These are phyloP conservation scores for Australoheros scitulus DNA, from an alignment of 2,113 vertebrate genomes.

Conservation along the genomic window DNA sequence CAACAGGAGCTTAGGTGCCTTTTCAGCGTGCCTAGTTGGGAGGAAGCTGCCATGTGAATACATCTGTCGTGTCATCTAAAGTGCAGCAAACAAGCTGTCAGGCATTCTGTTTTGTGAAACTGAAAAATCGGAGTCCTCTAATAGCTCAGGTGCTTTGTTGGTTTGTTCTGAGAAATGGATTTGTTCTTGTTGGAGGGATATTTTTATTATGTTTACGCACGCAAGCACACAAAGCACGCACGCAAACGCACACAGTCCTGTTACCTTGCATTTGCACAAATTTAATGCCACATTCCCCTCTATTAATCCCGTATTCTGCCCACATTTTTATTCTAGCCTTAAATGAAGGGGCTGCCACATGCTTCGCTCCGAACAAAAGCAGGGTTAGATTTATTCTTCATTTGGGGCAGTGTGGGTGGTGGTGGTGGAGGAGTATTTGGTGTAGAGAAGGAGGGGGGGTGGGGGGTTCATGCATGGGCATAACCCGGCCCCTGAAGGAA, in stretches of 20 bases:
- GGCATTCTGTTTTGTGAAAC: slow-evolving; percentile 50
- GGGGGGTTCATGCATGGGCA: slow-evolving; percentile 72
- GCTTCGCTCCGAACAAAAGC: slow-evolving; percentile 75
- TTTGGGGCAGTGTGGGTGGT: slow-evolving; percentile 64
- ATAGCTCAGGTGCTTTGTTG: slow-evolving; percentile 59
- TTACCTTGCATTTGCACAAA: slow-evolving; percentile 67
- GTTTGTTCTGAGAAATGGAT: slow-evolving; percentile 36
- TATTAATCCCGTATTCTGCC: slow-evolving; percentile 74
- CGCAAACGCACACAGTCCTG: neutral
- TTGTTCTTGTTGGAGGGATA: slow-evolving; percentile 28
- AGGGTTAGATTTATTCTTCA: slow-evolving; percentile 76
- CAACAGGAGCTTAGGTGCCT: slow-evolving; percentile 53
- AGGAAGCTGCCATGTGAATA: slow-evolving; percentile 42
- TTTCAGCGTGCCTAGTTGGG: slow-evolving; percentile 48
- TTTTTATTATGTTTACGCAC: slow-evolving; percentile 41
- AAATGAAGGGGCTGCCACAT: slow-evolving; percentile 77
- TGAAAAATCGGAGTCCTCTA: slow-evolving; percentile 49
- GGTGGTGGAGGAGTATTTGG: slow-evolving; percentile 16
- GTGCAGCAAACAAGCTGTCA: slow-evolving; percentile 65
- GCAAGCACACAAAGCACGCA: neutral
- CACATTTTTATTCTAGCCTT: slow-evolving; percentile 68
- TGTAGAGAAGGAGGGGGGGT: neutral
- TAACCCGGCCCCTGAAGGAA: slow-evolving; percentile 79
- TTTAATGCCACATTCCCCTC: slow-evolving; percentile 78
- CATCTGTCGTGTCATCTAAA: slow-evolving; percentile 61